phyloP scores from a whole-genome alignment of 2,888 invertebrate species.

The Unio pictorum region DNA sequence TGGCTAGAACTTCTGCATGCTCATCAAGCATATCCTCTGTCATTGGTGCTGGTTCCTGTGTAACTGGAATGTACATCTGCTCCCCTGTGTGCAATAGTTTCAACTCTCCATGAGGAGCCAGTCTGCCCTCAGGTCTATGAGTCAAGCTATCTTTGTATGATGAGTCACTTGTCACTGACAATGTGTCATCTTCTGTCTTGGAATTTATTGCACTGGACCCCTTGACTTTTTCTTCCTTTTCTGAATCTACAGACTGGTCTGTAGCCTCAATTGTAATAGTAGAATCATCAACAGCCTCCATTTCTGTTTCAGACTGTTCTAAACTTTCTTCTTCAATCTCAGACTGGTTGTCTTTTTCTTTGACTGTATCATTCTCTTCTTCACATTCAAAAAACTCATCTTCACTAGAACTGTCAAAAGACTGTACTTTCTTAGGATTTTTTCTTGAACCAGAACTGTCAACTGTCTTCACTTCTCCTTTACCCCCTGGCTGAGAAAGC shows the following conservation, averaged over 20 bases:
- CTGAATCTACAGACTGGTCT: neutral
- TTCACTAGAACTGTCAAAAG: constrained; percentile 45
- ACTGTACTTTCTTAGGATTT: constrained; percentile 9
- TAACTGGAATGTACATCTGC: constrained; percentile 84
- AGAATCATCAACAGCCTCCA: constrained; percentile 10
- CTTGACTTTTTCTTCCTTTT: constrained; percentile 2
- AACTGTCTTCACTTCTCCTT: too few relatives aligned
- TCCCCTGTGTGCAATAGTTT: constrained; percentile 80
- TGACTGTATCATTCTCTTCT: constrained; percentile 1
- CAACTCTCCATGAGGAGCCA: constrained; percentile 80
- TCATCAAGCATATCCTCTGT: constrained; percentile 97
- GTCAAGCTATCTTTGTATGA: constrained; percentile 49
- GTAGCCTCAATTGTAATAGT: too few relatives aligned
- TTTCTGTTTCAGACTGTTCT: constrained; percentile 22
- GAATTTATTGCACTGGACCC: neutral
- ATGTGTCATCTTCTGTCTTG: constrained; percentile 1
- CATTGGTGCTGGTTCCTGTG: constrained; percentile 93
- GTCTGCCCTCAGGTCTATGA: constrained; percentile 79
- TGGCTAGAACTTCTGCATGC: constrained; percentile 90
- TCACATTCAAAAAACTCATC: constrained; percentile 71
- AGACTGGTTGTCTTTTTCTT: constrained; percentile 8
- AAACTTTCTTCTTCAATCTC: constrained; percentile 1
- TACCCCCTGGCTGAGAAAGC: too few relatives aligned
- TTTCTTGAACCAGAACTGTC: constrained; percentile 1
- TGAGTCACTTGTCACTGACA: constrained; percentile 33